Evolutionary conservation across 1,140 invertebrate genomes (phyloP), one percentile per base, ranked within the genome.

Genomic region (Asobara japonica): DNA sequence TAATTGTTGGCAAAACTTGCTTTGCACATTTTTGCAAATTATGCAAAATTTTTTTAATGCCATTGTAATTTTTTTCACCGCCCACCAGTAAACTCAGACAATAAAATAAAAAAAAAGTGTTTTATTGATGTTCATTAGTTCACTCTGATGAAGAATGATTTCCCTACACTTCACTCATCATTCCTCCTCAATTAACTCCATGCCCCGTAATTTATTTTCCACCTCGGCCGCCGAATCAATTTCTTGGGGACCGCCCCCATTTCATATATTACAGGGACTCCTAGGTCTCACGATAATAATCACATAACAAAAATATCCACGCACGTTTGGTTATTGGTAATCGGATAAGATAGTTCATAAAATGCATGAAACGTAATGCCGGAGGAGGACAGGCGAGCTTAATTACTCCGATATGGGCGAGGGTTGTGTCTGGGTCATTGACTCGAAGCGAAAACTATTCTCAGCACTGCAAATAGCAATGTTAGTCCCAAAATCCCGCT

Each of bases 271-370:
- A 5, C 45, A n/a, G n/a, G n/a, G n/a, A n/a, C n/a, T n/a, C 45
- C 45, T 20, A 56, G 25, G 20, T 22, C 51, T 56, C 51, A 56
- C 51, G 51, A 25, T 56, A 56, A 56, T 56, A 25, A 56, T 22
- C 22, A 8, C 22, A 56, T 18, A 27, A 13, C 18, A 3, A 56
- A 25, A 56, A 56, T 22, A 56, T 56, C 51, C 51, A 56, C 51
- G 13, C 22, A 56, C 51, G 22, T 56, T 56, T 5, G 25, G 22
- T 56, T 56, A 56, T 56, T 56, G 51, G 51, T 56, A 56, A 56
- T 56, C 51, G 51, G 51, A 56, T 56, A 56, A 56, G 51, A 56
- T 5, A 51, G 11, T 51, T 6, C n/a, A 51, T 56, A 25, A 56
- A 56, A 22, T 56, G 3, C 7, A 56, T 56, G 22, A 56, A 56